Evolutionary conservation across 2,888 invertebrate genomes (phyloP).

Genomic region (Macrophya alboannulata): DNA sequence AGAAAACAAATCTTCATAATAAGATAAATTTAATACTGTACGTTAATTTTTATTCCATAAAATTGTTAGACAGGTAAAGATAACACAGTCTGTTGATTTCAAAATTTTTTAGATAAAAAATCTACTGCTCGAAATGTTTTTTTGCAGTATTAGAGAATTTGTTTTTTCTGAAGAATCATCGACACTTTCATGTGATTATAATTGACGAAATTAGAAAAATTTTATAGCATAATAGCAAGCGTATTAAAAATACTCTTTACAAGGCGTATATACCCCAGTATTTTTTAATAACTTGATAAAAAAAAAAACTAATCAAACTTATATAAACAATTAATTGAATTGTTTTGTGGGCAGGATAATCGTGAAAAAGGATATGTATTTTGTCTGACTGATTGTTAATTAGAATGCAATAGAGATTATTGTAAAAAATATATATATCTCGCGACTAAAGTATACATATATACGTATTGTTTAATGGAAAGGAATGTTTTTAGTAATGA

Average conservation of each 20-base stretch:
- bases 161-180: no score
- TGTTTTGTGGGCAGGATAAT: background rate
- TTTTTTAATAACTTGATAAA: background rate
- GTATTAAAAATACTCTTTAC: background rate
- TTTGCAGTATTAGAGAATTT: background rate
- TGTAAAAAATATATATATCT: background rate
- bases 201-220: background rate
- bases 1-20: background rate
- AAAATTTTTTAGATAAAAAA: background rate
- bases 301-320: background rate
- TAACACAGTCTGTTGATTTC: no score
- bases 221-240: background rate
- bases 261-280: background rate
- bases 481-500: constrained; percentile 1
- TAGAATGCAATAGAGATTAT: background rate
- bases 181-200: background rate
- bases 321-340: constrained; percentile 9
- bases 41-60: background rate
- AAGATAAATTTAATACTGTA: background rate
- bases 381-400: constrained; percentile 12
- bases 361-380: background rate
- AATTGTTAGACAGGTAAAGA: background rate
- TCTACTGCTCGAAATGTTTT: no score
- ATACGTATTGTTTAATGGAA: background rate
- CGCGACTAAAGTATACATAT: background rate